Evolutionary conservation across 2,888 invertebrate species (phyloP), one percentile per base, ranked within the genome.

Genomic region (Ormyrus pomaceus): DNA sequence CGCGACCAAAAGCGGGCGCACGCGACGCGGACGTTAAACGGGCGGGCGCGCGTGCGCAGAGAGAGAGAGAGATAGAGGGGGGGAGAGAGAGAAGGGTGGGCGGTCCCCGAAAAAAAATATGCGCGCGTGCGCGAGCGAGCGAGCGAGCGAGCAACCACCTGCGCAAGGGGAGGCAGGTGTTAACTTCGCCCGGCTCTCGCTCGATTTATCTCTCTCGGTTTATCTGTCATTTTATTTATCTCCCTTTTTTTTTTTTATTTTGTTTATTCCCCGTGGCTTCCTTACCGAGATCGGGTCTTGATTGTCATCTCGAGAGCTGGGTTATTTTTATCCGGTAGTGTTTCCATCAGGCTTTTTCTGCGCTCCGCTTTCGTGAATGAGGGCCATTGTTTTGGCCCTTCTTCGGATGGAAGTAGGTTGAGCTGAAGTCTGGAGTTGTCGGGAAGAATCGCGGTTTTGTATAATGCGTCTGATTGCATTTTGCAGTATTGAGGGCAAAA

Each of bases 91-190:
- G 48, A 11, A 58, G 73, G 73, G 73, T 73, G 73, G 73, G 73
- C 62, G 53, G 73, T 19, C 59, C 50, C 13, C 62, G 58, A 51
- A 46, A 73, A 34, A 73, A 50, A 34, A 46, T 8, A 50, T 55
- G 34, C 55, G 58, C 70, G 45, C 64, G 46, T n/a, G 48, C 66
- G 59, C 62, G n/a, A 64, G 45, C 64, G 46, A 10, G 34, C 66
- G 59, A 55, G n/a, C 13, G 48, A 10, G 2, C 56, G 34, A 34
- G 34, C 45, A 48, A 51, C 75, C 79, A 80, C 79, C 79, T 80
- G 79, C 76, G 66, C 34, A 71, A 71, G 66, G 78, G 79, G 79
- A 76, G 76, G 76, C 79, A 80, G 79, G 79, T 80, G 79, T 71
- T 80, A 75, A 75, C 50, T 71, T 61, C 53, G 55, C n/a, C 74